Percentiles rank a stretch among this genome's conserved stretches.
These are phyloP conservation scores for Venusia cambrica DNA, from an alignment of 2,888 invertebrate species.

Conservation along the genomic window DNA sequence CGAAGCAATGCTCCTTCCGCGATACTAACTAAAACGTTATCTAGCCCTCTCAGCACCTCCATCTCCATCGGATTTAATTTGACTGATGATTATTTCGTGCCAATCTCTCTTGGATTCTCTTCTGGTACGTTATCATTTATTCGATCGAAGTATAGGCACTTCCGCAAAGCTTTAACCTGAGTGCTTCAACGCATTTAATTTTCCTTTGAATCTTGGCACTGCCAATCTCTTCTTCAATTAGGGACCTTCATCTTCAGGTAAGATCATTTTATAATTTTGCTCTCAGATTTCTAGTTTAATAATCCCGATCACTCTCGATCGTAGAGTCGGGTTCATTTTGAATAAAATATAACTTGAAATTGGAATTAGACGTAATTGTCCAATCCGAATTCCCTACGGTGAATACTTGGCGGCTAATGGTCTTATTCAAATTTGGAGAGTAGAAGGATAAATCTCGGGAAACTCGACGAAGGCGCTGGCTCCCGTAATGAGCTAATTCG, in stretches of 20 bases:
- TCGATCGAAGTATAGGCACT: constrained; percentile 11
- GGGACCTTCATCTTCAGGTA: constrained; percentile 18
- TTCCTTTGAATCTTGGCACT: constrained; percentile 15
- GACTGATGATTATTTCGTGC: constrained; percentile 20
- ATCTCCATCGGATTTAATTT: constrained; percentile 19
- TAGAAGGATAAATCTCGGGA: constrained; percentile 51
- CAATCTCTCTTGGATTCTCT: constrained; percentile 18
- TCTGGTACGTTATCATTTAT: constrained; percentile 11
- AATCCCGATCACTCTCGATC: constrained; percentile 15
- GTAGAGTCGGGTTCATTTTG: constrained; percentile 16
- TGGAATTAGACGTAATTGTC: constrained; percentile 34
- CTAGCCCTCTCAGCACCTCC: constrained; percentile 6
- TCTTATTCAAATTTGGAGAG: constrained; percentile 56
- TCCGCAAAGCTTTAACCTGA: constrained; percentile 8
- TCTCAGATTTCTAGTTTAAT: constrained; percentile 10
- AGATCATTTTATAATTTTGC: constrained; percentile 15
- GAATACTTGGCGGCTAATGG: constrained; percentile 49
- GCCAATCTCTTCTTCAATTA: constrained; percentile 19
- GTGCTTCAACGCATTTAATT: constrained; percentile 13
- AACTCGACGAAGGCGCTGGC: constrained; percentile 41
- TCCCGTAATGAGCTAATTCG: constrained; percentile 66
- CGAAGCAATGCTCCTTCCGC: constrained; percentile 28
- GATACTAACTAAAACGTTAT: constrained; percentile 11
- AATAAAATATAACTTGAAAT: constrained; percentile 31
- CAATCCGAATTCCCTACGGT: constrained; percentile 38